These are phyloP conservation scores for Thereva unica DNA, from an alignment of 2,888 invertebrate species.

Conservation along the genomic window DNA sequence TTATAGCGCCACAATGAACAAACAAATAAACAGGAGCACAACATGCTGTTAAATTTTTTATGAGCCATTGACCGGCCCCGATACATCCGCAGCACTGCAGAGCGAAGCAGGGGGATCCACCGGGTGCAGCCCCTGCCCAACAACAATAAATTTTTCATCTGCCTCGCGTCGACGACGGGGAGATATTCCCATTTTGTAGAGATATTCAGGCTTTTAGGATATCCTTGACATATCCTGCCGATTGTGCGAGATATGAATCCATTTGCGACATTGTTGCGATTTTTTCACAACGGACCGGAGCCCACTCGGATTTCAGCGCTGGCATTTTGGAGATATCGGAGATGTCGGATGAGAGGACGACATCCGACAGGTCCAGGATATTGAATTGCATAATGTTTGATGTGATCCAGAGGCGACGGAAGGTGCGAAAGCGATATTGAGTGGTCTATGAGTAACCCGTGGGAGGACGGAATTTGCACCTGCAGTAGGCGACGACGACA, in stretches of 20 bases:
- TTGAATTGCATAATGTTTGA: no score
- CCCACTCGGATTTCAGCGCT: neutral
- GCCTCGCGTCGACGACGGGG: neutral
- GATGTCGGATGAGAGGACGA: neutral
- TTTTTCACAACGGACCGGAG: neutral
- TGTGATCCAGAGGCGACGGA: no score
- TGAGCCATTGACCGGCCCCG: slow-evolving; percentile 15
- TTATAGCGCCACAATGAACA: slow-evolving; percentile 9
- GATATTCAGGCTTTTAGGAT: slow-evolving; percentile 47
- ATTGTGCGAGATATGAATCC: slow-evolving; percentile 39
- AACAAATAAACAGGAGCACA: slow-evolving; percentile 32
- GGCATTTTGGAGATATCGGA: slow-evolving; percentile 2
- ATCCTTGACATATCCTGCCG: slow-evolving; percentile 58
- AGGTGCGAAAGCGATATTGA: no score
- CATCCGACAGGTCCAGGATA: no score
- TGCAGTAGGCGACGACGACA: no score
- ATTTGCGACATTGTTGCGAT: slow-evolving; percentile 39
- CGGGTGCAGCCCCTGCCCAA: slow-evolving; percentile 5
- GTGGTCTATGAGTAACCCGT: no score
- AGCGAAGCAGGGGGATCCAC: slow-evolving; percentile 1
- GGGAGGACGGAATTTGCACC: no score
- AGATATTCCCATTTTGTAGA: slow-evolving; percentile 25
- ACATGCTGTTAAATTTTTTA: slow-evolving; percentile 31
- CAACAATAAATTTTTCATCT: slow-evolving; percentile 29
- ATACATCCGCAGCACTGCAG: slow-evolving; percentile 22